These are phyloP conservation scores for Dynastes grantii DNA, from an alignment of 2,888 invertebrate genomes.

Conservation along the genomic window DNA sequence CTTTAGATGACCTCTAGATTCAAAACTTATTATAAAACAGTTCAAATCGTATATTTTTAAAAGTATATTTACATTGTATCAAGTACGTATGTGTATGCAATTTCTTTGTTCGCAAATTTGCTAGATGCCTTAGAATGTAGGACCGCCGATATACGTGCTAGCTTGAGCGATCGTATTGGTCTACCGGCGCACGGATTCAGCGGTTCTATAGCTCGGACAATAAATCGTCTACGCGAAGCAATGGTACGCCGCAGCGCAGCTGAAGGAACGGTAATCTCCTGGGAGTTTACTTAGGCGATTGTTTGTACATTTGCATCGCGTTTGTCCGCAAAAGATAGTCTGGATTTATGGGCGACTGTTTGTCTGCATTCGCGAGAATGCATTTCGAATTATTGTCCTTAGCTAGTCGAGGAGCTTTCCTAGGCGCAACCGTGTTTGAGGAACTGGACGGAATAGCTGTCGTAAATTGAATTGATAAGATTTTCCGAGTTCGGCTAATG, in stretches of 20 bases:
- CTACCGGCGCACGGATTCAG: background rate
- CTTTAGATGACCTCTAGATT: background rate
- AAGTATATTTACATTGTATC: background rate
- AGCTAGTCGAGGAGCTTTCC: background rate
- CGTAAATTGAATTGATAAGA: conserved; percentile 23
- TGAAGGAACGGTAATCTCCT: conserved; percentile 36
- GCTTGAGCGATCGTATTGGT: conserved; percentile 29
- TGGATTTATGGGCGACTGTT: conserved; percentile 30
- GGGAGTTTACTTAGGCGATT: conserved; percentile 42
- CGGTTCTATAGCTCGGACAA: conserved; percentile 12
- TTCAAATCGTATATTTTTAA: background rate
- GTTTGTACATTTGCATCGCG: conserved; percentile 45
- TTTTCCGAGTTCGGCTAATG: conserved; percentile 7
- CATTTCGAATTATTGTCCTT: conserved; percentile 37
- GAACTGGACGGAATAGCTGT: background rate
- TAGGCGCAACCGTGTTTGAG: background rate
- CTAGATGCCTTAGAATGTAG: background rate
- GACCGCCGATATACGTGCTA: background rate
- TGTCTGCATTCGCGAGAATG: conserved; percentile 33
- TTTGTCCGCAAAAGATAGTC: conserved; percentile 38
- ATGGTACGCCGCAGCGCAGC: conserved; percentile 23
- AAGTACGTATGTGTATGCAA: background rate
- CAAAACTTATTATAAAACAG: background rate
- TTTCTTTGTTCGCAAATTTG: conserved; percentile 5
- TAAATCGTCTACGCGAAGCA: conserved; percentile 23